These are phyloP conservation scores for Agrochola lota DNA, from an alignment of 2,888 invertebrate genomes.

Conservation along the genomic window DNA sequence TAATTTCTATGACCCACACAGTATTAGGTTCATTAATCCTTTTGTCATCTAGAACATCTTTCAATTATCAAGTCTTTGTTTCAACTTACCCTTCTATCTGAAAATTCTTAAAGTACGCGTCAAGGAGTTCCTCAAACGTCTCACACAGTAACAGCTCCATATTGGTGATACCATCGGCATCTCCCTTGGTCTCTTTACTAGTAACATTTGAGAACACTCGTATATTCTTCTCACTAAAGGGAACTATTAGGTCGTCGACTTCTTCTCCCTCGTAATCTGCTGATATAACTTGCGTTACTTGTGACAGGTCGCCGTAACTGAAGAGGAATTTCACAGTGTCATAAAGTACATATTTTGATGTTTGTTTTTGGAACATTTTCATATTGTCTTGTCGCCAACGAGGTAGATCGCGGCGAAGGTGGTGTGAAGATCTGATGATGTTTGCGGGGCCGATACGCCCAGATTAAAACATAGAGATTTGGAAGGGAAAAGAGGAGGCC, in stretches of 20 bases:
- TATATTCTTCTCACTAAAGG: slow-evolving; percentile 92
- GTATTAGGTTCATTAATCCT: neutral
- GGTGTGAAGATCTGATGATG: neutral
- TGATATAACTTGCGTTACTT: slow-evolving; percentile 95
- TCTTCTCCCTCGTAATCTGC: slow-evolving; percentile 93
- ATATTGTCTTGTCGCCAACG: neutral
- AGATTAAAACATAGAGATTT: neutral
- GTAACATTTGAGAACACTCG: slow-evolving; percentile 83
- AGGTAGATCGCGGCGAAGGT: no score
- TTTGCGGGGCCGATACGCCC: no score
- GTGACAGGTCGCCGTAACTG: slow-evolving; percentile 94
- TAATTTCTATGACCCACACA: neutral
- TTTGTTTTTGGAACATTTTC: neutral
- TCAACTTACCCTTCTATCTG: slow-evolving; percentile 92
- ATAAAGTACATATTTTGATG: neutral
- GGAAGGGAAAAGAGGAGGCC: neutral
- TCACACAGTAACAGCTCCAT: slow-evolving; percentile 97
- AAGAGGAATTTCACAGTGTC: neutral
- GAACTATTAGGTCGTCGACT: slow-evolving; percentile 89
- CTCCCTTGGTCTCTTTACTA: slow-evolving; percentile 78
- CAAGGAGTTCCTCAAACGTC: slow-evolving; percentile 94
- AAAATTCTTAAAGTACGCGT: slow-evolving; percentile 96
- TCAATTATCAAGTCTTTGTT: neutral
- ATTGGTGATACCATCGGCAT: slow-evolving; percentile 93
- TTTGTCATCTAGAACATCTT: neutral